Evolutionary conservation across 2,888 invertebrate species (phyloP).

Genomic region (Megamerina dolium): DNA sequence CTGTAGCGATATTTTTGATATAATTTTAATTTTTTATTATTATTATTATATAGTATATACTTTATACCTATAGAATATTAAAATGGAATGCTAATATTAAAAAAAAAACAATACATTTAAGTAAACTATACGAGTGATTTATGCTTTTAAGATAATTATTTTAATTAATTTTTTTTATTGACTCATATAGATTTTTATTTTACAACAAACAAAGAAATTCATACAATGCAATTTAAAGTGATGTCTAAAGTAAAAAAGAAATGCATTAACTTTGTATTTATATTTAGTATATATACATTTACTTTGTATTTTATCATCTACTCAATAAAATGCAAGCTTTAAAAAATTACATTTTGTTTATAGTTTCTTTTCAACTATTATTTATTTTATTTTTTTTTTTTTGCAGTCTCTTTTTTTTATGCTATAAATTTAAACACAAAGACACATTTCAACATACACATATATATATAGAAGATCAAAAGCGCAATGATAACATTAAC

Average conservation of each 20-base stretch:
- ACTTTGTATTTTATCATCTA: neutral
- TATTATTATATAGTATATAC: neutral
- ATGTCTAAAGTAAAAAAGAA: conserved; percentile 8
- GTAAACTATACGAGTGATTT: conserved; percentile 27
- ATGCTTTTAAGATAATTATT: conserved; percentile 22
- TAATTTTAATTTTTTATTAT: too few species aligned
- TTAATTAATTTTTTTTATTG: conserved; percentile 13
- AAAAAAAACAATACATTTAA: conserved; percentile 7
- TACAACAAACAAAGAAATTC: conserved; percentile 12
- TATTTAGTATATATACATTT: conserved; percentile 14
- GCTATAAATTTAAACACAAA: too few species aligned
- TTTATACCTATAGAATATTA: neutral
- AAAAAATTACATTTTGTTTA: too few species aligned
- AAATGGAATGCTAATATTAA: conserved; percentile 3
- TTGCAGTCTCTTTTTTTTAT: neutral
- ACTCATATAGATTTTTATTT: conserved; percentile 9
- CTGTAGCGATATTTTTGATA: neutral
- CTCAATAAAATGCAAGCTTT: conserved; percentile 31
- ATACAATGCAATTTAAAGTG: too few species aligned
- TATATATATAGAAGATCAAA: too few species aligned
- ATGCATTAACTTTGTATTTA: conserved; percentile 9
- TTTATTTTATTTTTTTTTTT: conserved; percentile 2
- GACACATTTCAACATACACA: too few species aligned
- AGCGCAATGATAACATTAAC: too few species aligned
- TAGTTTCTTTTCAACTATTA: too few species aligned